Evolutionary conservation across 2,888 invertebrate species (phyloP).

Genomic region (Monoplex corrugatus): DNA sequence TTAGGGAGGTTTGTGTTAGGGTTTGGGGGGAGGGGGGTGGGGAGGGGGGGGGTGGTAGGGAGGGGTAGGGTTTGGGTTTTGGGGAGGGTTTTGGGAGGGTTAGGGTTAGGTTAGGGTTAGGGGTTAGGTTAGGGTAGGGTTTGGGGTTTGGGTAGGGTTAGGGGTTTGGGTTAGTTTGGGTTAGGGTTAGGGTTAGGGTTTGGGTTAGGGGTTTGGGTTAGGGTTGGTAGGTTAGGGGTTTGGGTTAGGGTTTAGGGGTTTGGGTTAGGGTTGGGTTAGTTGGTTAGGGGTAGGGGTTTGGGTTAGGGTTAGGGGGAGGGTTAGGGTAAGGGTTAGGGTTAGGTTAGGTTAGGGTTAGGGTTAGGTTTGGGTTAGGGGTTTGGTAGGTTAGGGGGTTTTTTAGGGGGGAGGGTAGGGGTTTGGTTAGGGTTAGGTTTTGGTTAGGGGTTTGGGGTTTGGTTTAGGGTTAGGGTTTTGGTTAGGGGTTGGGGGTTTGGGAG

Average conservation of each 20-base stretch:
- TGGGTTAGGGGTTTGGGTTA: not conserved
- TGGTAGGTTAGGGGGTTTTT: too few species aligned
- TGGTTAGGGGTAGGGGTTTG: slow-evolving; percentile 55
- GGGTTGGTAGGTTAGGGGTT: too few species aligned
- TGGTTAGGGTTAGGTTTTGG: slow-evolving; percentile 30
- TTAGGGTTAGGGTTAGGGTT: not conserved
- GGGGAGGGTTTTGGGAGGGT: slow-evolving; percentile 40
- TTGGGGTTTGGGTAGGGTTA: not conserved
- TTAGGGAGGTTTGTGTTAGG: too few species aligned
- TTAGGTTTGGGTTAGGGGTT: slow-evolving; percentile 56
- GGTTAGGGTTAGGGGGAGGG: slow-evolving; percentile 51
- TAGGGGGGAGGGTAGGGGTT: slow-evolving; percentile 55
- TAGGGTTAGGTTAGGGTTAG: slow-evolving; percentile 53
- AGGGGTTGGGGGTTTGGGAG: slow-evolving; percentile 39
- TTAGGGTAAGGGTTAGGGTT: slow-evolving; percentile 47
- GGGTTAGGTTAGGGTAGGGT: slow-evolving; percentile 55
- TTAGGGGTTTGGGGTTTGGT: slow-evolving; percentile 51
- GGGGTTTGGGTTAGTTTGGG: not conserved
- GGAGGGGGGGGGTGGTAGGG: not conserved
- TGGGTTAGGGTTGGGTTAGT: slow-evolving; percentile 54
- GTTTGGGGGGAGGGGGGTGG: slow-evolving; percentile 27
- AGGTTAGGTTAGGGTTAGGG: slow-evolving; percentile 53
- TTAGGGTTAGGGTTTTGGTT: slow-evolving; percentile 52
- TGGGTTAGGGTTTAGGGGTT: slow-evolving; percentile 48
- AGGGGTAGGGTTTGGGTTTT: slow-evolving; percentile 33